Evolutionary conservation across 2,888 invertebrate species (phyloP), one percentile per base, ranked within the genome.

Genomic region (Volucella bombylans): DNA sequence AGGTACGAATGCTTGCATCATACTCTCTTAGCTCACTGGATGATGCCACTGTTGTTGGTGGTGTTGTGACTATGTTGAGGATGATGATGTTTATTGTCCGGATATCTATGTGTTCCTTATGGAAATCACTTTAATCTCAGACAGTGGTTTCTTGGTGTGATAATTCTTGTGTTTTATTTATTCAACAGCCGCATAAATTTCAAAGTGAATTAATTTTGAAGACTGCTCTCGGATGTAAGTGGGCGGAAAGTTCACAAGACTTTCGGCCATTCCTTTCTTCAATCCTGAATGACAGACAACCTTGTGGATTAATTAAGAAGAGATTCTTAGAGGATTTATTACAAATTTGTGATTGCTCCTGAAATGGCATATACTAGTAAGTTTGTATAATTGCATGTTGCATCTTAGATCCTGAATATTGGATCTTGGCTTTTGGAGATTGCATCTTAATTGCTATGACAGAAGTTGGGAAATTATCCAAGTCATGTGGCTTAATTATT

Each of bases 111-210:
- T 67, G 73, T 47, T 65, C 50, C 62, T 65, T 80, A 52, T 72
- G 80, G 72, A 81, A 76, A 85, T 85, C 76, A 68, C 76, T 81
- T 68, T 72, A 85, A 85, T 81, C 81, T 50, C 38, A 23, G 55
- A 72, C 71, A 76, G 76, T 81, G 85, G 85, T 85, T 85, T 72
- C 65, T 76, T 74, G 79, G 85, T 85, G 85, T 77, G 76, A 85
- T 85, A 77, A 85, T 77, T 62, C 68, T 65, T 74, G 61, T 76
- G 69, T 67, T 71, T 71, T 85, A 67, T 71, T 80, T 85, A 72
- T 73, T 73, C 47, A 64, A 50, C 50, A 78, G 45, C 49, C 52
- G 49, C 72, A 73, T 57, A 49, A 72, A 77, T 77, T 72, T 85
- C 67, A 38, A 68, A 81, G 50, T 76, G 62, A 80, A 81, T 81